Base-by-base conservation (phyloP, 2,797 vertebrate species). In the Gambelia wislizenii region DNA sequence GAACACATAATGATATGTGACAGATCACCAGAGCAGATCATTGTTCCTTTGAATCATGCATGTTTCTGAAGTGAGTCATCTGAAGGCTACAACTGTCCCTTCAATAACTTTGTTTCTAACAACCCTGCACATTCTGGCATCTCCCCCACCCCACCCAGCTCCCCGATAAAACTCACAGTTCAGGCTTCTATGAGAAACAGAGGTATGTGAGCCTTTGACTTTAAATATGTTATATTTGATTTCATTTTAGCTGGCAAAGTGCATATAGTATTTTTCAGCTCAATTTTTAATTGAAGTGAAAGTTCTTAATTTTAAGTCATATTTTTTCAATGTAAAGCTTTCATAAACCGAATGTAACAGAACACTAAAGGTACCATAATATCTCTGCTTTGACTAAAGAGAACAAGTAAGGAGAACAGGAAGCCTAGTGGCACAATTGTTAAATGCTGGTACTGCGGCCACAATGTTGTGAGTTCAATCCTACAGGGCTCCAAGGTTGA, bases 11-110 rank as follows among this genome's bases (percentile, higher is more conserved):
- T 44, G 27, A 59, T 85, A 85, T 79, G 83, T 61, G 83, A 61
- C 83, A 89, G 64, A 47, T 72, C 52, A 89, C 33, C 30, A 79
- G 83, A 72, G 83, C 75, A 80, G 59, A 84, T 78, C 75, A 72
- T 59, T 79, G 67, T 59, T 85, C 83, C 76, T 33, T 89, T 30
- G 42, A 89, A 80, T 85, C 75, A 85, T 79, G 12, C 9, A 80
- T 70, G 39, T 70, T 89, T 83, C 67, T 61, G 12, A 84, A 85
- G 54, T 49, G 74, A 89, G 67, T 59, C 39, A 72, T 85, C 61
- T 89, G 75, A 59, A 85, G 67, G 64, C 75, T 85, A 27, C 52
- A 56, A 84, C 22, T 70, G 39, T 79, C 39, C 49, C 75, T 36
- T 76, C 61, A 44, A 42, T 70, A 84, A 84, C 61, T 79, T 89